Conservation (phyloP, 1,140 invertebrate genomes). For the Saccostrea echinata region DNA sequence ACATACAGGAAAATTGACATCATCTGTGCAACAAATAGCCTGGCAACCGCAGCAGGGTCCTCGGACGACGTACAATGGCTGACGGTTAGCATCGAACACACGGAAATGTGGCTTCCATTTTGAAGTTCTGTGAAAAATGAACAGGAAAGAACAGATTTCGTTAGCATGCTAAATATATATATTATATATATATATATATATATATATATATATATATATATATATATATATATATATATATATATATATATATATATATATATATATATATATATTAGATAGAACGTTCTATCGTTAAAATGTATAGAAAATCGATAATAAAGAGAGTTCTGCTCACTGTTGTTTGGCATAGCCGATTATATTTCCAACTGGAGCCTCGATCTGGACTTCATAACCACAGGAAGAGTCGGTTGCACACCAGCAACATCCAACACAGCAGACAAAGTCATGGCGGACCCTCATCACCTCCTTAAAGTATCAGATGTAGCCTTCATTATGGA, state of each 20-base stretch:
- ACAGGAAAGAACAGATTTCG: not conserved
- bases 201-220: no score
- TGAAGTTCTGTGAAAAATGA: conserved; percentile 37
- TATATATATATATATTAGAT: no score
- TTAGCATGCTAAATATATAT: no score
- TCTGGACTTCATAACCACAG: conserved; percentile 66
- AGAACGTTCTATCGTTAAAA: no score
- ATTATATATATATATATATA: no score
- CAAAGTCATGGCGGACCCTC: conserved; percentile 70
- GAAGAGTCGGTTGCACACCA: conserved; percentile 70
- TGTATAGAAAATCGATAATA: no score
- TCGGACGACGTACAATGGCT: conserved; percentile 41
- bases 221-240: no score
- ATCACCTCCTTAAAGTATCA: conserved; percentile 71
- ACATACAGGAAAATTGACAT: not conserved
- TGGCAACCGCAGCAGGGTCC: conserved; percentile 53
- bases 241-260: no score
- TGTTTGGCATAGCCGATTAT: conserved; percentile 72
- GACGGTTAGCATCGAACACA: conserved; percentile 50
- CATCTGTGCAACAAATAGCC: conserved; percentile 31
- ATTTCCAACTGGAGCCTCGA: conserved; percentile 71
- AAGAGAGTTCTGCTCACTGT: conserved; percentile 57
- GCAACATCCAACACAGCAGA: conserved; percentile 72
- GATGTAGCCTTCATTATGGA: not conserved
- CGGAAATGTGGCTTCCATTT: conserved; percentile 52